These are phyloP conservation scores for Tineola bisselliella DNA, from an alignment of 2,888 invertebrate species.

Conservation along the genomic window DNA sequence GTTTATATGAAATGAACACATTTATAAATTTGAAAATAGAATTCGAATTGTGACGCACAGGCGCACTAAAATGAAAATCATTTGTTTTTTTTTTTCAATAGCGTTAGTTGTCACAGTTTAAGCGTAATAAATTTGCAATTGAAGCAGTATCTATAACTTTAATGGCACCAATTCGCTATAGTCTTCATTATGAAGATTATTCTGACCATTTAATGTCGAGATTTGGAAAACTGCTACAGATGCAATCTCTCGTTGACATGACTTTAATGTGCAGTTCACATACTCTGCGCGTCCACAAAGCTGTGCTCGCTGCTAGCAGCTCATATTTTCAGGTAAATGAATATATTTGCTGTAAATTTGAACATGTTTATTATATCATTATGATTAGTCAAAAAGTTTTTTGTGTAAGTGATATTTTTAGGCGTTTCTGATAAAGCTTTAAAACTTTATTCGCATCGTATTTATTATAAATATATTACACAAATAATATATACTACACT, in stretches of 20 bases:
- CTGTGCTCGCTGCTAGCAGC: constrained; percentile 77
- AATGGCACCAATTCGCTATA: constrained; percentile 67
- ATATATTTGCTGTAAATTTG: no score
- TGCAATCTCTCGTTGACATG: constrained; percentile 78
- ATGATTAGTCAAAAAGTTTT: no score
- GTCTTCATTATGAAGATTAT: constrained; percentile 76
- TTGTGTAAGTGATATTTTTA: background rate
- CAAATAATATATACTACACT: background rate
- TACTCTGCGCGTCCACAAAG: constrained; percentile 78
- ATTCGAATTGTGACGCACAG: no score
- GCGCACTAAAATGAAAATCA: no score
- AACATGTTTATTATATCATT: no score
- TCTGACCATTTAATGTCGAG: constrained; percentile 73
- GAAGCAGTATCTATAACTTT: background rate
- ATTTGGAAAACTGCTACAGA: constrained; percentile 76
- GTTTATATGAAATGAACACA: no score
- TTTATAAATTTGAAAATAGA: no score
- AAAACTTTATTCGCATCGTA: background rate
- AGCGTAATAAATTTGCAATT: background rate
- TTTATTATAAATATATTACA: background rate
- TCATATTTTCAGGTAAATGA: constrained; percentile 74
- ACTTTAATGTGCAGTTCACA: constrained; percentile 80
- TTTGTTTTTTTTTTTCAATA: constrained; percentile 16
- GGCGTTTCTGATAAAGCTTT: background rate
- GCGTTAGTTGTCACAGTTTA: background rate